Percentiles rank a stretch among this genome's conserved stretches.
phyloP scores from a whole-genome alignment of 1,140 invertebrate genomes.

The Probaryconus sp. region DNA sequence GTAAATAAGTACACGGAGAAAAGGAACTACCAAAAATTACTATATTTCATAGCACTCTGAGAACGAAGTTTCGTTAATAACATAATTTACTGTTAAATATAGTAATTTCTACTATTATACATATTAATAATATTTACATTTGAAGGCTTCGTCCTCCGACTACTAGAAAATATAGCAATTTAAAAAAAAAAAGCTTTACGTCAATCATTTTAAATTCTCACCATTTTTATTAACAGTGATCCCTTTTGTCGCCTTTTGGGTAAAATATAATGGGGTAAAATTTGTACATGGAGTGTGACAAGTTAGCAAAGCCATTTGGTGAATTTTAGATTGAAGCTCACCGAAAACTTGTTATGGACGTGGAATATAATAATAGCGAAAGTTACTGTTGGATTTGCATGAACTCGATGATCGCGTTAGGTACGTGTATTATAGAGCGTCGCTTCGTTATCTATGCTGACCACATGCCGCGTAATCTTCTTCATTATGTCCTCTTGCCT shows the following conservation, averaged over 20 bases:
- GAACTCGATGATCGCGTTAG: constrained; percentile 47
- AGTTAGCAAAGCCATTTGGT: constrained; percentile 14
- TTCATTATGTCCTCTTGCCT: constrained; percentile 72
- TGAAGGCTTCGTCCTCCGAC: no score
- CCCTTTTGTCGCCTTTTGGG: no score
- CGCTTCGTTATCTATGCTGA: constrained; percentile 74
- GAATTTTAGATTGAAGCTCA: constrained; percentile 35
- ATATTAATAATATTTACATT: no score
- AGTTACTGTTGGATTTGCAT: constrained; percentile 68
- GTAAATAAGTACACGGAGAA: no score
- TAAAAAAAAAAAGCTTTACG: no score
- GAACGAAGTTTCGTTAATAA: background rate
- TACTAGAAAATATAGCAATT: background rate
- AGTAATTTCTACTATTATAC: no score
- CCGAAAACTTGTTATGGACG: constrained; percentile 14
- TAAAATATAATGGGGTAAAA: constrained; percentile 1
- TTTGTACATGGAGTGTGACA: constrained; percentile 2
- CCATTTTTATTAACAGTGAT: no score
- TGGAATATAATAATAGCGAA: constrained; percentile 68
- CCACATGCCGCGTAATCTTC: constrained; percentile 75
- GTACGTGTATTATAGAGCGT: constrained; percentile 37
- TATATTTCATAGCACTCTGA: no score
- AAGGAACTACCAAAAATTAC: constrained; percentile 41
- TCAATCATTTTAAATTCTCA: no score
- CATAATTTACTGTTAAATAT: background rate